Conservation (phyloP, 2,113 vertebrate species). For the Malaclemys terrapin region DNA sequence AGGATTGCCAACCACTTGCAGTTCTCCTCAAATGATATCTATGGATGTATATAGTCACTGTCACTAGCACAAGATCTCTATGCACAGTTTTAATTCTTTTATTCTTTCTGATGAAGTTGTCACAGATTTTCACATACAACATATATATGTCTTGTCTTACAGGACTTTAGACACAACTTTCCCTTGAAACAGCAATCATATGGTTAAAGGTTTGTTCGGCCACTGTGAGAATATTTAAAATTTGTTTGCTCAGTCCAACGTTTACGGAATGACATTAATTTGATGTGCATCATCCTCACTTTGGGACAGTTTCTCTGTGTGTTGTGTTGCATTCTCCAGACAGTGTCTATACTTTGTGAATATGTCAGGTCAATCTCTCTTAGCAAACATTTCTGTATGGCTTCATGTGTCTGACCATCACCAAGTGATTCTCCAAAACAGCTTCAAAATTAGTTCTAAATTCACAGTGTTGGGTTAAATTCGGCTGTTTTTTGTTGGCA, state of each 20-base stretch:
- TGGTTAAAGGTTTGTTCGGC: not conserved
- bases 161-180: not conserved
- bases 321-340: not conserved
- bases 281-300: not conserved
- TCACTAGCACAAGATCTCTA: not conserved
- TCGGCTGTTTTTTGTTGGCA: not conserved
- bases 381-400: not conserved
- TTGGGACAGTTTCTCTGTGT: not conserved
- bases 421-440: not conserved
- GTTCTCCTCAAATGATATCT: not conserved
- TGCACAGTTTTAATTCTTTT: not conserved
- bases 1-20: not conserved
- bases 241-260: not conserved
- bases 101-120: not conserved
- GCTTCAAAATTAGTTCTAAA: not conserved
- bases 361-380: accelerated
- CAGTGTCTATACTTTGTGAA: not conserved
- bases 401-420: not conserved
- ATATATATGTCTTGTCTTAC: not conserved
- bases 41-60: not conserved
- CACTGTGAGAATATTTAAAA: not conserved
- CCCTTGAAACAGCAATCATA: not conserved
- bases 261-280: not conserved
- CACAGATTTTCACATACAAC: not conserved
- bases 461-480: not conserved